These are phyloP conservation scores for Hybos culiciformis DNA, from an alignment of 2,888 invertebrate species.

Conservation along the genomic window DNA sequence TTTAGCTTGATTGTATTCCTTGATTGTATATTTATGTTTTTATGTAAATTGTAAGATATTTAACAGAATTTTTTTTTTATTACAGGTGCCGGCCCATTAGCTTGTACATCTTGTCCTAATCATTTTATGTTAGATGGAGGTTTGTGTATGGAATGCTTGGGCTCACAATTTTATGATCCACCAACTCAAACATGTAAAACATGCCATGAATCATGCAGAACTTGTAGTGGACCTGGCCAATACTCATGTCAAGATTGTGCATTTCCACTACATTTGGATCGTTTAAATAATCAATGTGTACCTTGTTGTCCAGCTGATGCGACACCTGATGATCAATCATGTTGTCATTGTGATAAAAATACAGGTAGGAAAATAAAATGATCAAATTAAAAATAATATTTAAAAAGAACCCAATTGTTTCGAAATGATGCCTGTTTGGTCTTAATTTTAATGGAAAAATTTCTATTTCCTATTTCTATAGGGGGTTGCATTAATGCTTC, in stretches of 20 bases:
- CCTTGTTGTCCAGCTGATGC: conserved; percentile 51
- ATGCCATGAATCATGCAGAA: conserved; percentile 51
- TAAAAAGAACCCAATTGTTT: neutral
- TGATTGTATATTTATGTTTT: conserved; percentile 6
- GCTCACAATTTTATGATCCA: conserved; percentile 58
- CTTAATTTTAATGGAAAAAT: neutral
- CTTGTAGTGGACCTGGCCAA: conserved; percentile 54
- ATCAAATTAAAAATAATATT: neutral
- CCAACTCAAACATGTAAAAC: conserved; percentile 51
- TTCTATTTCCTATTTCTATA: conserved; percentile 22
- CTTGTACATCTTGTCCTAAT: conserved; percentile 58
- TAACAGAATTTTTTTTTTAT: conserved; percentile 7
- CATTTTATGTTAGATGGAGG: conserved; percentile 61
- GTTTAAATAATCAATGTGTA: conserved; percentile 62
- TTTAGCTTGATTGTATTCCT: neutral
- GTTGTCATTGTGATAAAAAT: conserved; percentile 56
- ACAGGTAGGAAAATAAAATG: conserved; percentile 38
- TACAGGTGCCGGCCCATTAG: conserved; percentile 54
- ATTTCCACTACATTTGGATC: conserved; percentile 50
- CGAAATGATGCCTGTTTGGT: neutral
- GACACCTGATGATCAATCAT: conserved; percentile 38
- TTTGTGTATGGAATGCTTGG: conserved; percentile 61
- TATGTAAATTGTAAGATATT: neutral
- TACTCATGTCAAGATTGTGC: conserved; percentile 55
- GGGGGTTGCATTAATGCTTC: conserved; percentile 61